These are phyloP conservation scores for Pantala flavescens DNA, from an alignment of 1,140 invertebrate genomes.

Conservation along the genomic window DNA sequence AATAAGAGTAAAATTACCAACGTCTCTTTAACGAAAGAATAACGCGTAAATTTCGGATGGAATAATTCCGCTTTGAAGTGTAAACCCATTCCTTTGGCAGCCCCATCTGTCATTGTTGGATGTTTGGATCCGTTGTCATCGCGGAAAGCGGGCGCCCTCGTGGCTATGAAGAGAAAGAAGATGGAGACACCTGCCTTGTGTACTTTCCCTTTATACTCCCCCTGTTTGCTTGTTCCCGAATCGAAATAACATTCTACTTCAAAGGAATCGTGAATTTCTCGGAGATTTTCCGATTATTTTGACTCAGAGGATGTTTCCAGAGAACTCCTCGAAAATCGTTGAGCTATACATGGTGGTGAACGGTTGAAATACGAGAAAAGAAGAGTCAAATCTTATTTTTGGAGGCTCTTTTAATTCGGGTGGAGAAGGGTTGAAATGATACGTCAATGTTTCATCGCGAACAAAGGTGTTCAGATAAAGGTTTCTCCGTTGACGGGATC, in stretches of 20 bases:
- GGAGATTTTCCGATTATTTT: neutral
- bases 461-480: too few species aligned
- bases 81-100: neutral
- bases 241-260: neutral
- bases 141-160: neutral
- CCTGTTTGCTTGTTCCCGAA: neutral
- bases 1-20: too few species aligned
- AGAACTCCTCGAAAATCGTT: too few species aligned
- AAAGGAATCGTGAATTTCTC: neutral
- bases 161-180: neutral
- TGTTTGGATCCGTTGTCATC: neutral
- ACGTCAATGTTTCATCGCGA: too few species aligned
- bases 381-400: too few species aligned
- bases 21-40: neutral
- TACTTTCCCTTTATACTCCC: slow-evolving; percentile 4
- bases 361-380: too few species aligned
- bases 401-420: too few species aligned
- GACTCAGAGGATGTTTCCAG: neutral
- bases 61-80: neutral
- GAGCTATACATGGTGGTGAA: too few species aligned
- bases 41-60: neutral
- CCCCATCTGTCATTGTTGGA: neutral
- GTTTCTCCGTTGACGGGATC: too few species aligned
- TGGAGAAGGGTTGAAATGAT: too few species aligned
- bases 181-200: slow-evolving; percentile 2